phyloP scores from a whole-genome alignment of 2,113 vertebrate genomes.

The Promerops cafer region DNA sequence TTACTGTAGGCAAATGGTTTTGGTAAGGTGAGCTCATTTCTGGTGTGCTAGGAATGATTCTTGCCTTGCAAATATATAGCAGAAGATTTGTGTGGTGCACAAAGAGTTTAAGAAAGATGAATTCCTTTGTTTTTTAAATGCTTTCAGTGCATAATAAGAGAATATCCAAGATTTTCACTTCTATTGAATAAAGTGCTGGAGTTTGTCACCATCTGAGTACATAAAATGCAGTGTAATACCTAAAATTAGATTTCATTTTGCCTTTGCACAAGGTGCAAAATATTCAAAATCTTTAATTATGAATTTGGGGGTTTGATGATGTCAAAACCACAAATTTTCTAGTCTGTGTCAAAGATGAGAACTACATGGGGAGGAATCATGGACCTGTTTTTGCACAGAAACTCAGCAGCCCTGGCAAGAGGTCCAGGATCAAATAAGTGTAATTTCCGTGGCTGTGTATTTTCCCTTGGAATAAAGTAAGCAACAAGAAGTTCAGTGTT shows the following conservation, averaged over 20 bases:
- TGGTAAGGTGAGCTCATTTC: not conserved
- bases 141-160: not conserved
- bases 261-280: not conserved
- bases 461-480: not conserved
- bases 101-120: not conserved
- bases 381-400: not conserved
- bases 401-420: not conserved
- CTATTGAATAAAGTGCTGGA: not conserved
- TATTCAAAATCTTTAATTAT: not conserved
- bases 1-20: not conserved
- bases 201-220: not conserved
- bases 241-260: not conserved
- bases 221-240: not conserved
- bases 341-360: not conserved
- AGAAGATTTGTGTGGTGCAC: not conserved
- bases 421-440: not conserved
- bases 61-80: not conserved
- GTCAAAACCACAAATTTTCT: not conserved
- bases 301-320: not conserved
- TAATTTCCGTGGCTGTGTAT: not conserved
- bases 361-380: rapidly evolving
- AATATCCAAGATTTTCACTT: not conserved
- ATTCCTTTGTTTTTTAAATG: not conserved
- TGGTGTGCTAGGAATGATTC: not conserved
- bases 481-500: not conserved